Base-by-base conservation (phyloP, 2,797 vertebrate species). In the Sus cebifrons region DNA sequence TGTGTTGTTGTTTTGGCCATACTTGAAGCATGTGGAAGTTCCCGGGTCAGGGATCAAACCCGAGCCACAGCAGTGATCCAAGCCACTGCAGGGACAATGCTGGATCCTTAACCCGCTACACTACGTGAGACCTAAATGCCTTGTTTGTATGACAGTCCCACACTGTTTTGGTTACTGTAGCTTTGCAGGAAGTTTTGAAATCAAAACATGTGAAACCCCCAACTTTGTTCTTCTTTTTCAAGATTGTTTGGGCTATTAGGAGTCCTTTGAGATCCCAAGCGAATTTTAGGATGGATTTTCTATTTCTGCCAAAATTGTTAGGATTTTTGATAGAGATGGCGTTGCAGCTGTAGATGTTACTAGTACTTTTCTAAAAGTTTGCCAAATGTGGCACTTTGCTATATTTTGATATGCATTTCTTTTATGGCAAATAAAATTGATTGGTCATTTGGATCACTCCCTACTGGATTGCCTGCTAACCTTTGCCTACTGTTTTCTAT, bases 241-340 rank as follows among this genome's bases (percentile, higher is more conserved):
- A 27, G 16, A 32, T 44, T 12, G 4, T 75, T 91, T 67, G 10
- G 6, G 14, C 62, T 77, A 4, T 29, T 83, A 5, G 6, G 6
- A 2, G 27, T 77, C 58, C 62, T 49, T 32, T 68, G 52, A 86
- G 62, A 62, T 23, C 29, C 23, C 15, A 15, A 5, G 32, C n/a
- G 65, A 89, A 81, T 67, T 85, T 85, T 54, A 74, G 40, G 20
- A 54, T 81, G n/a, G 25, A 60, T 58, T 74, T 81, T 89, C 78
- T 73, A 27, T 40, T 85, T 78, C 62, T 90, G 60, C n/a, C 14
- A 60, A 65, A 68, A 74, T 56, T 21, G 5, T 70, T 83, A 23
- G 17, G 17, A 49, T 88, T 94, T 94, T 71, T 70, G 40, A 18
- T 29, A 27, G 52, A 85, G 9, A 49, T 58, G 36, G 49, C 29